phyloP scores from a whole-genome alignment of 37 sponge, comb jelly and placozoan genomes.

The Spongia lamella region DNA sequence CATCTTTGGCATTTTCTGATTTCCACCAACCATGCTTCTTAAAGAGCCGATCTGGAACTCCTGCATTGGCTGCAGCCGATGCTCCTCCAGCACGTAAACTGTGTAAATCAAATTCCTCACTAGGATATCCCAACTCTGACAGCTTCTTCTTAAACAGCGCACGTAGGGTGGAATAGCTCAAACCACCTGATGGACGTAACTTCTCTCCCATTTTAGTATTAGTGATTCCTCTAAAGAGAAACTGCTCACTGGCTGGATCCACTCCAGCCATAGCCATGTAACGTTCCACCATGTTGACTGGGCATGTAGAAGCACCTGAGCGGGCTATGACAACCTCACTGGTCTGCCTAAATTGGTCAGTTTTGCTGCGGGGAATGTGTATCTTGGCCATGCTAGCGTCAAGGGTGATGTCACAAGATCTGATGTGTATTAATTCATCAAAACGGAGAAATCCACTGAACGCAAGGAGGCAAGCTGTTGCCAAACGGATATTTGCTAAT shows the following conservation, averaged over 20 bases:
- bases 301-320: background rate
- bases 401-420: background rate
- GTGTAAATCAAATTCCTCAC: too few relatives aligned
- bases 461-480: conserved; percentile 1
- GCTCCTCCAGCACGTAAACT: too few relatives aligned
- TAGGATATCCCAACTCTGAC: background rate
- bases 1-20: too few relatives aligned
- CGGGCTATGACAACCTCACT: background rate
- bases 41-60: too few relatives aligned
- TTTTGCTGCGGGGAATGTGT: conserved; percentile 6
- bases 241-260: background rate
- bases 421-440: conserved; percentile 8
- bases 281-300: conserved; percentile 6
- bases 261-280: background rate
- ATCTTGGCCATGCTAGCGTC: background rate
- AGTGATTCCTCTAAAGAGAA: background rate
- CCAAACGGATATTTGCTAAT: background rate
- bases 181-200: background rate
- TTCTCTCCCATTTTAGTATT: conserved; percentile 1
- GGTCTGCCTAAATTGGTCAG: conserved; percentile 5
- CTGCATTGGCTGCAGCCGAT: too few relatives aligned
- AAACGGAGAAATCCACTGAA: background rate
- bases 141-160: conserved; percentile 3
- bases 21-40: too few relatives aligned
- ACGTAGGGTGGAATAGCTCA: conserved; percentile 5